Evolutionary conservation across 2,797 vertebrate species (phyloP), one percentile per base, ranked within the genome.

Genomic region (Helarctos malayanus): DNA sequence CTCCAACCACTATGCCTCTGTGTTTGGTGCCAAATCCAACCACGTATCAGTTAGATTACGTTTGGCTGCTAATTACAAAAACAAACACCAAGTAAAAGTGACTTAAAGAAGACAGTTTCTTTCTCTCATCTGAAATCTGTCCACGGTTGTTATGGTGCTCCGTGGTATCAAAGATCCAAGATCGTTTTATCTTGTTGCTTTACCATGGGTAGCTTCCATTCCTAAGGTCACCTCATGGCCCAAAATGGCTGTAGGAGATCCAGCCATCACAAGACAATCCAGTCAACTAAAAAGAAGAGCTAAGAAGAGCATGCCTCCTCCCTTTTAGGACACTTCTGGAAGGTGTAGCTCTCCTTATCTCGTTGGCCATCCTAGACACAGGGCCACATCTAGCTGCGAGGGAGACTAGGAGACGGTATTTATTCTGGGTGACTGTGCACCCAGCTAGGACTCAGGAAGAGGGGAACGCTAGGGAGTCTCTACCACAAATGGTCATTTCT

Each of bases 221-320:
- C 25, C 80, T n/a, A 73, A 89, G 68, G 45, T 57, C 7, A 54
- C 12, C 56, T 89, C 63, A 73, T 13, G 38, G 78, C 35, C 6
- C 45, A 92, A 82, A 89, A 81, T 35, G 41, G 61, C 84, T 87
- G 73, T 80, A 95, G 79, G 68, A 83, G 83, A 80, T 92, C 84
- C 75, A 87, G 80, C 80, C 75, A 41, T 71, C 19, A 59, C 25
- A 45, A 32, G 85, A 90, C 49, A 90, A 38, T 87, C 69, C 13
- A 87, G 80, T 83, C 63, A 91, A n/a, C 38, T 69, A 32, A 68
- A 94, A 88, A 78, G 71, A 38, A 78, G 32, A 32, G 25, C 10
- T 57, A 93, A 63, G 69, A 76, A 81, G 56, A 82, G 21, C 49
- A 68, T 2, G 14, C 6, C 23, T 15, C 29, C 18, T 85, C 45